Evolutionary conservation across 2,113 vertebrate genomes (phyloP), one percentile per base, ranked within the genome.

Genomic region (Lonchura striata): DNA sequence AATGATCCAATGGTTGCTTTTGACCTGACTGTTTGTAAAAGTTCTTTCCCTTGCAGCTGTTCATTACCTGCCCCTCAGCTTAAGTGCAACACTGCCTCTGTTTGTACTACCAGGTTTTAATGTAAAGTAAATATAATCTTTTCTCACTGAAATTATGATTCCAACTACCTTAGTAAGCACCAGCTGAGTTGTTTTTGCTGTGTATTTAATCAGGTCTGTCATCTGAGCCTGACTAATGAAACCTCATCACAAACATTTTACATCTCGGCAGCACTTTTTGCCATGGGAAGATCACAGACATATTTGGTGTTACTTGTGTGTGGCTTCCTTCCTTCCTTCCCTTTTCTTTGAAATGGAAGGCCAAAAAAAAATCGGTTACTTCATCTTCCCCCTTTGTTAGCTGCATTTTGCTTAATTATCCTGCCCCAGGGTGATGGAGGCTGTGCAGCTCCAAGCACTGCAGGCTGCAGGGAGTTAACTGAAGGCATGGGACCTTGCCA

Each of bases 141-240:
- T 86, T 69, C 72, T 41, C 46, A 42, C 23, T 12, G 46, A 28
- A 69, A 46, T 23, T 31, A n/a, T 64, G 71, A 31, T 28, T 59
- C 54, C 59, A 86, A 53, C 20, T 16, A 37, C 21, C 41, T 86
- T 6, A 22, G 54, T 37, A 9, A 91, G 66, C 57, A 20, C 2
- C 57, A 50, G 90, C 44, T 2, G 8, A 35, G 56, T 47, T 78
- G 5, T 42, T 92, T 84, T 18, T 54, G n/a, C 4, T 31, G 31
- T 56, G 49, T 21, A 3, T 92, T n/a, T 28, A 3, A 25, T 57
- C 63, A 65, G 21, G 59, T 1, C 28, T 53, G 72, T 86, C 82
- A 85, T 76, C 96, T 68, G 87, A 66, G 46, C 33, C 61, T 95
- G 87, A 94, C 88, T 86, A 72, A 94, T 28, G 37, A 86, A 91